Evolutionary conservation across 2,888 invertebrate genomes (phyloP).

Genomic region (Standfussiana lucernea): DNA sequence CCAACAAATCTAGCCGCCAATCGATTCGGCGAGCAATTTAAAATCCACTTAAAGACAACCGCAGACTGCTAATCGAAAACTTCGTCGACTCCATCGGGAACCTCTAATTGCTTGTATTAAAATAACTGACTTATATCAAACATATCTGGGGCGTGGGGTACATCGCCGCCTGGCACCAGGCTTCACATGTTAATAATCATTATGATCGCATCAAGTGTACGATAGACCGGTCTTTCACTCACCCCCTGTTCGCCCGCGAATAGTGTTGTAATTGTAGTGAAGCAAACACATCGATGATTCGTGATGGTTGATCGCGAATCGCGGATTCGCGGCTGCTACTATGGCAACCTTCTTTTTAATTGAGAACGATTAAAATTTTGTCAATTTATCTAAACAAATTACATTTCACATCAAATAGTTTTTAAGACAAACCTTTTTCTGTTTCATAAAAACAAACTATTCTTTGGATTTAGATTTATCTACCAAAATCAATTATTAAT

Average conservation of each 20-base stretch:
- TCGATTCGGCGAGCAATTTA: slow-evolving; percentile 87
- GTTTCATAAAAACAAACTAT: background rate
- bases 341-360: background rate
- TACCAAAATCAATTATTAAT: background rate
- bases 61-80: slow-evolving; percentile 88
- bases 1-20: slow-evolving; percentile 72
- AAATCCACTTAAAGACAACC: slow-evolving; percentile 89
- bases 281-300: slow-evolving; percentile 42
- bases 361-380: background rate
- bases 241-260: slow-evolving; percentile 57
- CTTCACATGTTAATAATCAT: slow-evolving; percentile 91
- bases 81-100: slow-evolving; percentile 84
- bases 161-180: slow-evolving; percentile 86
- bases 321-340: background rate
- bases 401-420: background rate
- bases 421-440: accelerated
- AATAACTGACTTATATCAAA: slow-evolving; percentile 90
- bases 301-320: slow-evolving; percentile 4
- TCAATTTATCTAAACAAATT: background rate
- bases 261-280: slow-evolving; percentile 61
- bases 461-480: no score
- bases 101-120: slow-evolving; percentile 90
- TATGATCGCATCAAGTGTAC: slow-evolving; percentile 90
- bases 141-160: slow-evolving; percentile 87
- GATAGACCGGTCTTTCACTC: slow-evolving; percentile 84